Evolutionary conservation across 1,140 invertebrate genomes (phyloP), one percentile per base, ranked within the genome.

Genomic region (Leptinotarsa defecta): DNA sequence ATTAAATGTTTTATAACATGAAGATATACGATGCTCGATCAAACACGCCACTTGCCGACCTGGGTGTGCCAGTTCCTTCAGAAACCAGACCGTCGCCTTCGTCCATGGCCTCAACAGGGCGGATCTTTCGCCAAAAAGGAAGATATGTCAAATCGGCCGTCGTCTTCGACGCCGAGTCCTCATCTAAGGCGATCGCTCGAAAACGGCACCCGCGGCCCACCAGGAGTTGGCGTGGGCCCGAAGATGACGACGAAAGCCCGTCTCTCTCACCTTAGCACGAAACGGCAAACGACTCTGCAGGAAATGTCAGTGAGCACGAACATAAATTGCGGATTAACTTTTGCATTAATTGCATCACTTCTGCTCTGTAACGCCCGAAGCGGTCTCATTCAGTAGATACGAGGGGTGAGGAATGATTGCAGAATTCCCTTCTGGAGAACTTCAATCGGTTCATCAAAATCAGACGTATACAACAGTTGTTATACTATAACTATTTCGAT

Each of bases 281-380:
- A 62, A 19, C 61, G 61, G 17, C 17, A 11, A 20, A 62, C 20
- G 15, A 20, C 20, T 34, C 13, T 65, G 64, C 64, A 65, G 64
- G 64, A 65, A 65, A 65, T 65, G 64, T 65, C 64, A 65, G 64
- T 65, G 64, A n/a, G 27, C 64, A 15, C 64, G 64, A 65, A 65
- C 64, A 65, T 65, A 65, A 65, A 65, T 65, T 34, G 64, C 64
- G 20, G 64, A 65, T 65, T 65, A 65, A 65, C 64, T 65, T 65
- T 65, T 65, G 64, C 64, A 65, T 65, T 65, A 65, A 65, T 65
- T 65, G 64, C 64, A 65, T 65, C 64, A 65, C 64, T 65, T 65
- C 64, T 65, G 64, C 64, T 65, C 27, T 65, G 64, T 65, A 24
- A 20, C 20, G 64, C 64, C 22, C 0, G 52, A 19, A 57, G 52